Base-by-base conservation (phyloP, 2,113 vertebrate genomes). In the Periophthalmus modestus region DNA sequence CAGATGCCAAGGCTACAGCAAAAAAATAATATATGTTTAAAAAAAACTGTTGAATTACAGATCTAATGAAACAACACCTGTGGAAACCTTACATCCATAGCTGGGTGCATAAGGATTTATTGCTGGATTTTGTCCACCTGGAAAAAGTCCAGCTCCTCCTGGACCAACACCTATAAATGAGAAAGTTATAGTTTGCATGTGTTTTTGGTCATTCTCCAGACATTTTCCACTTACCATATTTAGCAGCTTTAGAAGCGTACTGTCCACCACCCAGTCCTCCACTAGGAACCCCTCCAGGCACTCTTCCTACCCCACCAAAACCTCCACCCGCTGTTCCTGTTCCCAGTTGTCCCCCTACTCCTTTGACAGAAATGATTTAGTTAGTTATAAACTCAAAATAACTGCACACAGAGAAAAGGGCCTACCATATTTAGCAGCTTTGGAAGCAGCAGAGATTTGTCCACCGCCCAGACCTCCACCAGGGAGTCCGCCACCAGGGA, bases 341-440 rank as follows among this genome's bases (percentile, higher is more conserved):
- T 66, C 63, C 63, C 6, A 66, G 0, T 10, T 66, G 66, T 68
- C 69, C 76, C 10, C 68, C 68, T 18, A 15, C 21, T 54, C 73
- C 79, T 78, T 7, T 19, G n/a, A 10, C 39, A 43, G 7, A 43
- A 12, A 16, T 76, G 7, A 52, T 24, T 33, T 59, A 55, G 16
- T 54, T 7, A 52, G 7, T n/a, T n/a, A 5, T 55, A 19, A 9
- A 7, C 19, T 24, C 9, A 28, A 59, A 13, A 11, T 23, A 58
- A 9, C 12, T 3, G 13, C 52, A 19, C 52, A 54, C 15, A 19
- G 52, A 54, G 18, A 18, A 54, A n/a, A n/a, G 52, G 5, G 2
- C 3, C 11, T 18, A 88, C 86, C 89, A 77, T 89, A 90, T 87
- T 90, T 90, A 46, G 85, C 85, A 75, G 87, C 87, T 76, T 90